Evolutionary conservation across 2,113 vertebrate genomes (phyloP), one percentile per base, ranked within the genome.

Genomic region (Salvelinus namaycush): DNA sequence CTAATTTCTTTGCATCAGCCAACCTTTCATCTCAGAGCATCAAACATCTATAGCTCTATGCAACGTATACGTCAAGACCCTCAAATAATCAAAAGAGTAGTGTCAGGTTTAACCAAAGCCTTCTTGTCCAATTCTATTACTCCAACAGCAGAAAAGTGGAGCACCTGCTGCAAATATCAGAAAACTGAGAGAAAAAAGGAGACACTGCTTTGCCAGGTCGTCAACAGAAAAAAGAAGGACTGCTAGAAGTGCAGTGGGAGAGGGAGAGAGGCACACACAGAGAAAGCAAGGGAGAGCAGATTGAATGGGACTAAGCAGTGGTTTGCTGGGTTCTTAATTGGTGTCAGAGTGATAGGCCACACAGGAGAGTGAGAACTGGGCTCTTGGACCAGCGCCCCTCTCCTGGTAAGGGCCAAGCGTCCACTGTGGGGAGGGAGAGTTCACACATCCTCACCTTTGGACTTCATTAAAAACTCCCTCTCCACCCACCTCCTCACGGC

Each of bases 381-480:
- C 72, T 72, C 24, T 78, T 79, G 49, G 68, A 70, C 57, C 7
- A 34, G 66, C 31, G 54, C 13, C n/a, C 68, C 68, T 73, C 74
- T 74, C 68, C 54, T 74, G 14, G 49, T 68, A 70, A 78, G 73
- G 39, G 70, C 65, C 54, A 20, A 20, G 54, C 16, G 6, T 26
- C 4, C 65, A 31, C 11, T 14, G 69, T 70, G 39, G 24, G 49
- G 27, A 59, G 29, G 75, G 16, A 24, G 29, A 18, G 67, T 81
- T 80, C 77, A 76, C 81, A 81, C 71, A 74, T 75, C n/a, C 69
- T 70, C 77, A 75, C 74, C 83, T 88, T 81, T 81, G 80, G 86
- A 86, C 82, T 79, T 86, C 72, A 86, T 81, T 84, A 86, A 76
- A 83, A 85, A 78, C 78, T 85, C 59, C 67, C 74, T n/a, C 20